Percentiles rank a stretch among this genome's conserved stretches.
Conservation (phyloP, 1,140 invertebrate species). For the Drosophila obscura region DNA sequence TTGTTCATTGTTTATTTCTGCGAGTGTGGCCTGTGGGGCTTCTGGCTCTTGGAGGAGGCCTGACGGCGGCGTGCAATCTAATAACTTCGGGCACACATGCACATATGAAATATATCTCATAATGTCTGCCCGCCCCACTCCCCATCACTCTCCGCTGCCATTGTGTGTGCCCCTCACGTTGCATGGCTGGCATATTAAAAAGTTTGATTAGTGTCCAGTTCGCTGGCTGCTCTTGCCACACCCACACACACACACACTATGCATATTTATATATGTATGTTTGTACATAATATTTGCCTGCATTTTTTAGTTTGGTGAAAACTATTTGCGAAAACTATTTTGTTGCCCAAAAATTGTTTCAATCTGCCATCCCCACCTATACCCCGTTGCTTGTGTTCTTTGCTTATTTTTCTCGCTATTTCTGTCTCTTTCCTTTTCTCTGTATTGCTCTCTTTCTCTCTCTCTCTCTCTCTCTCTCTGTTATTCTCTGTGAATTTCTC, state of each 20-base stretch:
- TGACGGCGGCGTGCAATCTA: constrained; percentile 25
- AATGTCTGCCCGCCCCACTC: constrained; percentile 18
- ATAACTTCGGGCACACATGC: constrained; percentile 43
- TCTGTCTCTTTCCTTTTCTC: constrained; percentile 1
- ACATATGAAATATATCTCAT: constrained; percentile 46
- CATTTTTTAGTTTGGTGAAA: constrained; percentile 23
- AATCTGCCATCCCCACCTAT: neutral
- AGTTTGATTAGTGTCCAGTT: constrained; percentile 78
- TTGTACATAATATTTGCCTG: constrained; percentile 1
- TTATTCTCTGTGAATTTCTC: constrained; percentile 46
- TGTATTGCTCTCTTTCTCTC: neutral
- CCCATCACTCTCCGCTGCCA: neutral
- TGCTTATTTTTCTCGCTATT: neutral
- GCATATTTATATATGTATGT: neutral
- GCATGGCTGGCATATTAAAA: constrained; percentile 75
- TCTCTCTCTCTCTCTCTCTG: neutral
- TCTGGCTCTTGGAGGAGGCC: neutral
- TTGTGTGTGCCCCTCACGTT: constrained; percentile 60
- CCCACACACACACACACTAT: constrained; percentile 2
- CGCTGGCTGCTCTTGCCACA: constrained; percentile 35
- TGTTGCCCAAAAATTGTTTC: constrained; percentile 54
- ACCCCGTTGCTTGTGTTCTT: neutral
- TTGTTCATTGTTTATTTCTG: too few relatives aligned
- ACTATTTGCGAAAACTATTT: constrained; percentile 68
- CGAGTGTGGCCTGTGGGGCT: too few relatives aligned